phyloP scores from a whole-genome alignment of 2,888 invertebrate species.

The Doris montereyensis region DNA sequence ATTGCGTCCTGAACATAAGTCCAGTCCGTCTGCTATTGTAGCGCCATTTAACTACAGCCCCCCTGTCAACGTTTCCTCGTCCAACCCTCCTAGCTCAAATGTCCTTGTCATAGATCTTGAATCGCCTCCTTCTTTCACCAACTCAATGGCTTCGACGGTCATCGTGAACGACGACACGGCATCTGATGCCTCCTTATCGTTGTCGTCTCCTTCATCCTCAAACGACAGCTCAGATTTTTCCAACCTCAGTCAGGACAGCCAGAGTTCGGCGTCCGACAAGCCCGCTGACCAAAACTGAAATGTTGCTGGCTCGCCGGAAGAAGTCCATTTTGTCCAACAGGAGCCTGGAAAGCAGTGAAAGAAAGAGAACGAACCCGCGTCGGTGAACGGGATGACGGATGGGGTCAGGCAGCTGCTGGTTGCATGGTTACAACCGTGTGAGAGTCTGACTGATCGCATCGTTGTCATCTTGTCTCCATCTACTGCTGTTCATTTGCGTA shows the following conservation, averaged over 20 bases:
- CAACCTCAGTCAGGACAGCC: no score
- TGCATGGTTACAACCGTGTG: constrained; percentile 52
- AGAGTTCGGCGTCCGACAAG: no score
- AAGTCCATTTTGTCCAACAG: constrained; percentile 46
- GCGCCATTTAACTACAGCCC: constrained; percentile 75
- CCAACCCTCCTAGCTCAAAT: neutral
- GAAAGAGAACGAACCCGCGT: neutral
- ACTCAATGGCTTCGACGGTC: neutral
- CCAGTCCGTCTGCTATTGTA: constrained; percentile 72
- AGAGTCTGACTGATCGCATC: neutral
- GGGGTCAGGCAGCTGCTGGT: no score
- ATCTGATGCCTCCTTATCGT: neutral
- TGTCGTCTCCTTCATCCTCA: no score
- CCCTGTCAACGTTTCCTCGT: constrained; percentile 38
- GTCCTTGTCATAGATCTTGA: neutral
- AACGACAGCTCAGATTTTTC: no score
- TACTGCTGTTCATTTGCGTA: neutral
- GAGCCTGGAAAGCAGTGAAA: neutral
- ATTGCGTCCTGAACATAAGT: constrained; percentile 35
- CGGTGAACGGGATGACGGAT: neutral
- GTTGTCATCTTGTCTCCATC: neutral
- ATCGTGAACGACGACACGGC: neutral
- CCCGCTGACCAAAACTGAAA: constrained; percentile 69
- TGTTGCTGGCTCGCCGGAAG: constrained; percentile 66
- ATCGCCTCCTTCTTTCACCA: neutral